Evolutionary conservation across 2,888 invertebrate genomes (phyloP), one percentile per base, ranked within the genome.

Genomic region (Alloscopus bannaensis): DNA sequence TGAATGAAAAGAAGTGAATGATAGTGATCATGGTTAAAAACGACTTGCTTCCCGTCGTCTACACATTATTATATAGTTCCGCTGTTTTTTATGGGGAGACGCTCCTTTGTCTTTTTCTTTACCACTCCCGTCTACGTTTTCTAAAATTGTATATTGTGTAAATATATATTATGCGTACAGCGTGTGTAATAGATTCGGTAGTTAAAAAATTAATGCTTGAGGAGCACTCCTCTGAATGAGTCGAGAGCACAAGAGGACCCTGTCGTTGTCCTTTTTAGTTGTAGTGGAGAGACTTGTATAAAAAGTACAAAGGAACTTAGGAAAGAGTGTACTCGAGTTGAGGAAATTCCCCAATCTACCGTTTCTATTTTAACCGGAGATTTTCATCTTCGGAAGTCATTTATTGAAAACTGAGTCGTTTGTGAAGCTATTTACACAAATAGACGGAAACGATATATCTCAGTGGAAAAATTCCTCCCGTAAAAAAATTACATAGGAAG

Each of bases 331-430:
- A 55, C 62, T 72, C 52, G 29, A 64, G 62, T 72, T 50, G 52
- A 72, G 64, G 65, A 73, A 73, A 73, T 73, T 65, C 65, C 65
- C 65, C 57, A 73, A 65, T 65, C 73, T 57, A 73, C 65, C 65
- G 73, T 65, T 73, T 65, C 52, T 65, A 57, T 73, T 64, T 57
- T 62, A 62, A 52, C 65, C 73, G 47, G 52, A 73, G 64, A 73
- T 73, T 73, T 73, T 73, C 73, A 73, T 73, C 65, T 52, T 73
- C 64, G 73, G 73, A 73, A 73, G 73, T 73, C 73, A 65, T 73
- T 73, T 65, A 73, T 73, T 73, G 73, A 65, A 73, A 73, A 47
- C 52, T 55, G 73, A 57, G 65, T 72, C 55, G 45, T 55, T 55
- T 55, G 57, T 65, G 57, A 57, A 73, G 45, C 64, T 73, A 65